Conservation (phyloP, 2,797 vertebrate genomes). For the Spheniscus humboldti region DNA sequence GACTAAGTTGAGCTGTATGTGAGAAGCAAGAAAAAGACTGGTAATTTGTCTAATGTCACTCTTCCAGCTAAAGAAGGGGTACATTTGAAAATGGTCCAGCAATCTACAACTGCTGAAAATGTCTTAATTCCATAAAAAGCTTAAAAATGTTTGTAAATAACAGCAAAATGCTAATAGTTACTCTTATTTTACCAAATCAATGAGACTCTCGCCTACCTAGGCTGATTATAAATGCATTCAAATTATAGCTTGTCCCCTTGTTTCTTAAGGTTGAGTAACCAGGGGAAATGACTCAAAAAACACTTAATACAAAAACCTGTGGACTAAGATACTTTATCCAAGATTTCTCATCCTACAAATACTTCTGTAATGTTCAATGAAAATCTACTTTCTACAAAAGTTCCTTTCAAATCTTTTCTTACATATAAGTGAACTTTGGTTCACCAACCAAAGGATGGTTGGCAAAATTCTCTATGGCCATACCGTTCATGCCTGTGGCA, state of each 20-base stretch:
- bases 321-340: neutral
- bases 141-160: neutral
- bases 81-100: neutral
- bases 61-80: neutral
- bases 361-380: neutral
- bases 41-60: neutral
- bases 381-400: neutral
- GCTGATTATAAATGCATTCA: neutral
- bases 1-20: neutral
- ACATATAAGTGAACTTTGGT: neutral
- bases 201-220: neutral
- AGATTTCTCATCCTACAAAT: neutral
- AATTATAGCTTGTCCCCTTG: neutral
- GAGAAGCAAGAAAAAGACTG: neutral
- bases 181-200: neutral
- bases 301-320: neutral
- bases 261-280: neutral
- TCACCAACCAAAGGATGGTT: neutral
- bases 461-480: neutral
- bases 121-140: neutral
- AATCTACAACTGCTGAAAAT: neutral
- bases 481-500: neutral
- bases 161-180: neutral
- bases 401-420: neutral
- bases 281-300: neutral